Evolutionary conservation across 2,797 vertebrate genomes (phyloP).

Genomic region (Agapornis canus): DNA sequence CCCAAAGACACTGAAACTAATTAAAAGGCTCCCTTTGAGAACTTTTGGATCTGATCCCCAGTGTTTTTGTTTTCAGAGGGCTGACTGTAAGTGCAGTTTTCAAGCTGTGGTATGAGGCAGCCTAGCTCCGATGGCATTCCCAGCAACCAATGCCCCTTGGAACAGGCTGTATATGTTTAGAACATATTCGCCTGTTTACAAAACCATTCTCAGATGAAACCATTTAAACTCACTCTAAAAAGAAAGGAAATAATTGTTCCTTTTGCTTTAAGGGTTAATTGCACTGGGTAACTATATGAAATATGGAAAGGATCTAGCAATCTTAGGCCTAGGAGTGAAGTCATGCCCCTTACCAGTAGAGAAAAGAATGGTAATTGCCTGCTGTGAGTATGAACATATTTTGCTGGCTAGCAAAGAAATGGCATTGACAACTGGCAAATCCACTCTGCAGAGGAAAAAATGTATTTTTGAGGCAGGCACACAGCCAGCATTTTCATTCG

Average conservation of each 20-base stretch:
- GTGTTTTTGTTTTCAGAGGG: constrained; percentile 4
- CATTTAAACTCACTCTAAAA: constrained; percentile 14
- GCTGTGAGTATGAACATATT: constrained; percentile 39
- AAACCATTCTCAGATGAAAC: constrained; percentile 16
- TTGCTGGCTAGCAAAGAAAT: constrained; percentile 58
- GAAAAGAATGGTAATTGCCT: constrained; percentile 67
- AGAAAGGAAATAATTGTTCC: constrained; percentile 36
- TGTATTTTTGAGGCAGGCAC: constrained; percentile 60
- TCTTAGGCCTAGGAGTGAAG: constrained; percentile 53
- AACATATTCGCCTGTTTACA: neutral
- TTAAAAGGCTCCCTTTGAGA: constrained; percentile 62
- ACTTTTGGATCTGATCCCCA: neutral
- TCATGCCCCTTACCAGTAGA: constrained; percentile 59
- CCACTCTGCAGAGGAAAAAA: constrained; percentile 42
- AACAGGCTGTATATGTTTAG: neutral
- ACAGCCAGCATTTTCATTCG: constrained; percentile 49
- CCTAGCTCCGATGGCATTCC: neutral
- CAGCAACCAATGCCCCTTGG: neutral
- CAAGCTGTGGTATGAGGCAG: neutral
- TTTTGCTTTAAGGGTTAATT: constrained; percentile 60
- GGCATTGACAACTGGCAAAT: constrained; percentile 60
- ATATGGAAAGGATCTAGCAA: constrained; percentile 24
- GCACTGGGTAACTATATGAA: neutral
- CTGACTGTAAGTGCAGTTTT: neutral
- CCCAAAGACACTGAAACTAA: constrained; percentile 65